Conservation (phyloP, 2,888 invertebrate species). For the Kryphioiulus occultus region DNA sequence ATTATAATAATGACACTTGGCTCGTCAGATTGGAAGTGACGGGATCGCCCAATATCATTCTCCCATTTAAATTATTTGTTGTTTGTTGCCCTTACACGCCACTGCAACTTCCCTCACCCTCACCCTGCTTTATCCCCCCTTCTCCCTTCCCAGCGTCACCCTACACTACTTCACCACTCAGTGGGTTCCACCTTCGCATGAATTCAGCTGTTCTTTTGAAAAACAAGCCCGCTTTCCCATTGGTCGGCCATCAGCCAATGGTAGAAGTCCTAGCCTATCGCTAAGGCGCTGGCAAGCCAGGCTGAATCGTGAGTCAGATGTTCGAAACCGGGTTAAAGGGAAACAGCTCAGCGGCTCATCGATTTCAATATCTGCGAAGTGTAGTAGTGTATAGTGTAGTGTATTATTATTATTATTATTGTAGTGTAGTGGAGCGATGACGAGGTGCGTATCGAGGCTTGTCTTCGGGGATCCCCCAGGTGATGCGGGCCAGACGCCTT, state of each 20-base stretch:
- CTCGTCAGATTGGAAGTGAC: constrained; percentile 23
- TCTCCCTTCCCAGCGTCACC: not conserved
- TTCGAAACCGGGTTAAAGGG: constrained; percentile 23
- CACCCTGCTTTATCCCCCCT: not conserved
- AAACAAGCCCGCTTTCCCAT: not conserved
- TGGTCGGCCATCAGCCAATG: not conserved
- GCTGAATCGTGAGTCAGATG: not conserved
- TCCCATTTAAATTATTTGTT: constrained; percentile 14
- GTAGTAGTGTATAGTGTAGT: too few species aligned
- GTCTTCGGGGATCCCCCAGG: not conserved
- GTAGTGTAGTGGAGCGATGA: not conserved
- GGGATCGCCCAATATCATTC: not conserved
- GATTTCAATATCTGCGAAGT: not conserved
- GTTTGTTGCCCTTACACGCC: constrained; percentile 10
- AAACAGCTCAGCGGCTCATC: not conserved
- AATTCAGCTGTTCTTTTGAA: constrained; percentile 12
- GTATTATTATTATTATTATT: too few species aligned
- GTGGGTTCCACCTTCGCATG: constrained; percentile 13
- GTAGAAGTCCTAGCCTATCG: not conserved
- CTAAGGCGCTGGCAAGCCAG: constrained; percentile 23
- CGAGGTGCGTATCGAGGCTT: not conserved
- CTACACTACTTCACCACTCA: not conserved
- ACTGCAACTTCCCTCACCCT: not conserved
- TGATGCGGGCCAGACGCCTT: not conserved
- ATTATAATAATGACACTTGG: constrained; percentile 7